Percentiles rank a stretch among this genome's conserved stretches.
These are phyloP conservation scores for Leucophenga varia DNA, from an alignment of 1,140 invertebrate species.

Conservation along the genomic window DNA sequence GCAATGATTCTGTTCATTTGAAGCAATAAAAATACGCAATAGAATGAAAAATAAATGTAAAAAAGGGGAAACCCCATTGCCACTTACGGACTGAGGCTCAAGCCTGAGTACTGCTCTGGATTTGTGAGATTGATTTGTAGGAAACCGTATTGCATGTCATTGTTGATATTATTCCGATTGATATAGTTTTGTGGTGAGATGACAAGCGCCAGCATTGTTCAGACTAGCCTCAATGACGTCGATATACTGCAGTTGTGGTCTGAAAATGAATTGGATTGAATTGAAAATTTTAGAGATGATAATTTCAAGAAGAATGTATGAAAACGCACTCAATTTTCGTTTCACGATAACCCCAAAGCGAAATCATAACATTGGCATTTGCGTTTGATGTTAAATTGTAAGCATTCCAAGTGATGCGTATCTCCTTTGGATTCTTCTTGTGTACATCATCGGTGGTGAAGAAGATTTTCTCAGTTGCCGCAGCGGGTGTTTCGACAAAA, in stretches of 20 bases:
- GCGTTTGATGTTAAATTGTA: slow-evolving; percentile 82
- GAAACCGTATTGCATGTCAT: slow-evolving; percentile 85
- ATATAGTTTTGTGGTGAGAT: slow-evolving; percentile 71
- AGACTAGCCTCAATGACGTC: slow-evolving; percentile 64
- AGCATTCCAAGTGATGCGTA: slow-evolving; percentile 78
- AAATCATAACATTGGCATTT: slow-evolving; percentile 74
- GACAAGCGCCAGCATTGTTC: slow-evolving; percentile 64
- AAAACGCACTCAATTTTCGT: slow-evolving; percentile 66
- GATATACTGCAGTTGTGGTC: slow-evolving; percentile 66
- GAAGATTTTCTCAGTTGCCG: slow-evolving; percentile 80
- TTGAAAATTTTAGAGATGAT: slow-evolving; percentile 1
- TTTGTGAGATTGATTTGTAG: slow-evolving; percentile 87
- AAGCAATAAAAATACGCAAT: slow-evolving; percentile 33
- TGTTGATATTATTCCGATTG: slow-evolving; percentile 67
- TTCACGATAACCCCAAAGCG: slow-evolving; percentile 85
- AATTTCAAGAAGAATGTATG: no score
- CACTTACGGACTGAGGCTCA: slow-evolving; percentile 79
- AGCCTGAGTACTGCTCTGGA: slow-evolving; percentile 67
- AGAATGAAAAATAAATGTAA: no score
- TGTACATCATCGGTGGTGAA: slow-evolving; percentile 74
- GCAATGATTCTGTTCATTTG: slow-evolving; percentile 18
- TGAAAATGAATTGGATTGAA: slow-evolving; percentile 36
- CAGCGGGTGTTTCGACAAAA: slow-evolving; percentile 87
- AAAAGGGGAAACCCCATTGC: no score
- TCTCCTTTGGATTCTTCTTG: slow-evolving; percentile 68